Conservation (phyloP, 2,888 invertebrate genomes). For the Leptinotarsa haldemani region DNA sequence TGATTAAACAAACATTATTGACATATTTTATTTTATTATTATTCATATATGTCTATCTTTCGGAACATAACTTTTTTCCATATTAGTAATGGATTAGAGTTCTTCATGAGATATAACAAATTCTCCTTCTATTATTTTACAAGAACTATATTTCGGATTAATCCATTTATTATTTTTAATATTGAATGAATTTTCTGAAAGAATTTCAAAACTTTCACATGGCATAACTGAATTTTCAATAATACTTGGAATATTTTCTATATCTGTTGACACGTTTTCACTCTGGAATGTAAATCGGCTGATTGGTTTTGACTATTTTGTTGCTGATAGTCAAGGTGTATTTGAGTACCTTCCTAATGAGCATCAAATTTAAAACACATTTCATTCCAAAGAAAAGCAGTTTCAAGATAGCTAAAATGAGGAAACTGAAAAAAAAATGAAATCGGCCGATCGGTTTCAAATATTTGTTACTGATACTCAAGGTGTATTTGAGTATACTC, state of each 20-base stretch:
- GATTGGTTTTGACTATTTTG: too few relatives aligned
- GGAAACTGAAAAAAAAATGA: too few relatives aligned
- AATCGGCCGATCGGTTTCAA: too few relatives aligned
- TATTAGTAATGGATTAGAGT: neutral
- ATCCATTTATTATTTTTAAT: neutral
- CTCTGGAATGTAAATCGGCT: neutral
- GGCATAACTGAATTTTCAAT: neutral
- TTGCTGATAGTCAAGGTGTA: too few relatives aligned
- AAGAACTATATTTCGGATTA: neutral
- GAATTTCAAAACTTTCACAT: neutral
- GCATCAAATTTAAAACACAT: too few relatives aligned
- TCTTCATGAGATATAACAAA: slow-evolving; percentile 12
- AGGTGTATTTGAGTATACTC: too few relatives aligned
- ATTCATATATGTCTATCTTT: neutral
- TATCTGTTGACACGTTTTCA: slow-evolving; percentile 22
- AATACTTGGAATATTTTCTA: slow-evolving; percentile 17
- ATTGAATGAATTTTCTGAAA: slow-evolving; percentile 8
- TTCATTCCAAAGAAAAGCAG: too few relatives aligned
- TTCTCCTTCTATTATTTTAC: neutral
- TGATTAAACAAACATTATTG: too few relatives aligned
- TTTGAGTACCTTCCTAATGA: too few relatives aligned
- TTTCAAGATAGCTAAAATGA: too few relatives aligned
- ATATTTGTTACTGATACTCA: too few relatives aligned
- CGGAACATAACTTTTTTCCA: neutral
- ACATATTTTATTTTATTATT: too few relatives aligned